Percentiles rank a stretch among this genome's conserved stretches.
Evolutionary conservation across 2,113 vertebrate species (phyloP).

Genomic region (Etheostoma spectabile): DNA sequence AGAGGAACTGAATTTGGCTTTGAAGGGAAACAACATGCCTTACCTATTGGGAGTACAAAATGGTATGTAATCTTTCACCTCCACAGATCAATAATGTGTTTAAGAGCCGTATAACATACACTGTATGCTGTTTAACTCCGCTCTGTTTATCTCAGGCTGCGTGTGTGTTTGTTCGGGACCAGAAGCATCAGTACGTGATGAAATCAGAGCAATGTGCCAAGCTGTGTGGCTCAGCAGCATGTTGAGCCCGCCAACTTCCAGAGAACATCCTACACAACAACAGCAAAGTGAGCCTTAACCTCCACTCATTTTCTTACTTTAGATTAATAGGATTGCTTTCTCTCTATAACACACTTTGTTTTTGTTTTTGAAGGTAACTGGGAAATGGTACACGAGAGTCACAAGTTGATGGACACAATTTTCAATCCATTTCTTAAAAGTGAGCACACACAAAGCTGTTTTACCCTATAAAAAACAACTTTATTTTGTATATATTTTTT

Average conservation of each 20-base stretch:
- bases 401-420: conserved; percentile 79
- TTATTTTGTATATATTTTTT: background rate
- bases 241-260: conserved; percentile 48
- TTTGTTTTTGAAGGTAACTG: conserved; percentile 69
- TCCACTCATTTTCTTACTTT: background rate
- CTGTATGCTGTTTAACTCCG: background rate
- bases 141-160: conserved; percentile 61
- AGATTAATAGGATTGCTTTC: background rate
- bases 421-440: conserved; percentile 87
- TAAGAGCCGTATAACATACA: background rate
- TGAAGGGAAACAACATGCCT: conserved; percentile 76
- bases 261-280: conserved; percentile 19
- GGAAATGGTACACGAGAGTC: conserved; percentile 82
- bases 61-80: conserved; percentile 48
- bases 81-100: background rate
- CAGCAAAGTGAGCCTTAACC: conserved; percentile 56
- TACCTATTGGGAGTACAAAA: conserved; percentile 84
- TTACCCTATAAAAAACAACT: background rate
- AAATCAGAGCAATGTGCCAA: conserved; percentile 86
- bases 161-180: conserved; percentile 84
- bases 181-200: conserved; percentile 73
- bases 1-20: conserved; percentile 83
- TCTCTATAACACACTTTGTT: background rate
- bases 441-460: conserved; percentile 46
- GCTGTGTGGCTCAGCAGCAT: conserved; percentile 74